A percentile compares a stretch with the other conserved stretches of the same genome.
Evolutionary conservation across 2,797 vertebrate species (phyloP).

Genomic region (Micromesistius poutassou): DNA sequence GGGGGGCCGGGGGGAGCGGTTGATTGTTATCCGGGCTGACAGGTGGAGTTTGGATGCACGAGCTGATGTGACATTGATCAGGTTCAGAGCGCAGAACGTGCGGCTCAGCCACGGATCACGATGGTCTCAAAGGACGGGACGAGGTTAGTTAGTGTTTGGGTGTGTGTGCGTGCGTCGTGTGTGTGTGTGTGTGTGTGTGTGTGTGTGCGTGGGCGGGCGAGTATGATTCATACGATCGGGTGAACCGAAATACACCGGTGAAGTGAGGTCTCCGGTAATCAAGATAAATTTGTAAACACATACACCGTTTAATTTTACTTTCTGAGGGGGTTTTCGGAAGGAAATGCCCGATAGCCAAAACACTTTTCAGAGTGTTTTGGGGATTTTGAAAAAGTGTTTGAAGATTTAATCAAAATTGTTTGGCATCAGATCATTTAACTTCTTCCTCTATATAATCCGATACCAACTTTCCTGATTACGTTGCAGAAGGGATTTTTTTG

Average conservation of each 20-base stretch:
- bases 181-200: background rate
- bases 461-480: conserved; percentile 7
- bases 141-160: background rate
- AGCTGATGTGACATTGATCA: background rate
- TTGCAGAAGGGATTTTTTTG: background rate
- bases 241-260: background rate
- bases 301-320: background rate
- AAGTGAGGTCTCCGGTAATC: background rate
- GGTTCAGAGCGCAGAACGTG: background rate
- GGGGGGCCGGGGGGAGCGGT: no score
- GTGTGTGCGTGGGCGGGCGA: no score
- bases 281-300: background rate
- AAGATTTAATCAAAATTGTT: conserved; percentile 1
- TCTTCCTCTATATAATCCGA: background rate
- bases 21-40: background rate
- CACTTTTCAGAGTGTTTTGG: background rate
- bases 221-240: background rate
- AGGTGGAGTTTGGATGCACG: background rate
- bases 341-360: conserved; percentile 1
- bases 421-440: background rate
- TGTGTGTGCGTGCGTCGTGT: no score
- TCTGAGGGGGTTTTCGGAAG: background rate
- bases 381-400: background rate
- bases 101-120: background rate
- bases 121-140: background rate